Evolutionary conservation across 2,113 vertebrate species (phyloP).

Genomic region (Puma concolor): DNA sequence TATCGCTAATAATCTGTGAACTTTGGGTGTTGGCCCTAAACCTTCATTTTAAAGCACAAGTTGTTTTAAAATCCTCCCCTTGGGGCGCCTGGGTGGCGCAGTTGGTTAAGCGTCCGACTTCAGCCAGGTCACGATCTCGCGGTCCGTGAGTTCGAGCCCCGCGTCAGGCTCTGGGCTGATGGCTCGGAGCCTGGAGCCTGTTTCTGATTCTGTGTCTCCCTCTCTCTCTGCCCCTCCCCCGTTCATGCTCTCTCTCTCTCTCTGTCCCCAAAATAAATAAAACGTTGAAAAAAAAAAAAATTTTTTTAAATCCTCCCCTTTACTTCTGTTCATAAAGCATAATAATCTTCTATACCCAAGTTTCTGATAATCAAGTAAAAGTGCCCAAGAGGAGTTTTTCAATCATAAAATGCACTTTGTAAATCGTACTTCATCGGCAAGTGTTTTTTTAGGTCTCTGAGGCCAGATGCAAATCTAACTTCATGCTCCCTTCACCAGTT

Average conservation of each 20-base stretch:
- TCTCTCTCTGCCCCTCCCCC: no score
- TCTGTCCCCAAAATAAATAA: no score
- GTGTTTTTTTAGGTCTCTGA: not conserved
- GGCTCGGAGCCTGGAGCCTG: no score
- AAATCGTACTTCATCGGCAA: constrained; percentile 63
- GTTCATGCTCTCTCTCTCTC: no score
- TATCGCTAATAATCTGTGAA: not conserved
- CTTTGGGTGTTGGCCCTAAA: not conserved
- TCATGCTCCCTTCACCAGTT: constrained; percentile 1
- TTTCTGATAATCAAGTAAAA: constrained; percentile 57
- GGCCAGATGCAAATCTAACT: not conserved
- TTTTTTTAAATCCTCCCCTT: no score
- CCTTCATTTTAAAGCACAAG: not conserved
- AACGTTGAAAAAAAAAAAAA: no score
- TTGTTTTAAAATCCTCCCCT: constrained; percentile 32
- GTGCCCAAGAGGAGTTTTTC: constrained; percentile 56
- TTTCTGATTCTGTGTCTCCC: no score
- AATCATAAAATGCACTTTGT: constrained; percentile 41
- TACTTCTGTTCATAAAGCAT: constrained; percentile 63
- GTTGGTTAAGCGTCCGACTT: no score
- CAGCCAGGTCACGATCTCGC: no score
- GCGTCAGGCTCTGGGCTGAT: no score
- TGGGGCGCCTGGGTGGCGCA: no score
- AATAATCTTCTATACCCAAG: not conserved
- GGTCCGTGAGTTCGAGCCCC: no score